phyloP scores from a whole-genome alignment of 2,113 vertebrate species.

The Tringa solitaria region DNA sequence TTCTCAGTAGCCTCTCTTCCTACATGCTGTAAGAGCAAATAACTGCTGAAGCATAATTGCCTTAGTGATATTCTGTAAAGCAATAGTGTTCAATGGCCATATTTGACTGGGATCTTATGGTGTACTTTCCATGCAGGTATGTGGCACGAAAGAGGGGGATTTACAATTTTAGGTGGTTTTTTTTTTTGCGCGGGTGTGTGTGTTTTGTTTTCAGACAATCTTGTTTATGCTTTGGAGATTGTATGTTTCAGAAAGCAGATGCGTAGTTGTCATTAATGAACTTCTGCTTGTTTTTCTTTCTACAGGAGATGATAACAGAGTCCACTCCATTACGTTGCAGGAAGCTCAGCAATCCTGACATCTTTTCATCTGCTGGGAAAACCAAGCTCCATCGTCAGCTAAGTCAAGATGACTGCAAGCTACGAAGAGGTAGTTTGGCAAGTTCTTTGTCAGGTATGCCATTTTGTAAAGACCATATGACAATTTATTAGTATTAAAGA shows the following conservation, averaged over 20 bases:
- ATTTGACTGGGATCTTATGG: not conserved
- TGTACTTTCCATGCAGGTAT: not conserved
- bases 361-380: slow-evolving; percentile 87
- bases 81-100: not conserved
- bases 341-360: slow-evolving; percentile 96
- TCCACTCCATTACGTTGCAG: slow-evolving; percentile 87
- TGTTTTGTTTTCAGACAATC: not conserved
- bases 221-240: not conserved
- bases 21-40: not conserved
- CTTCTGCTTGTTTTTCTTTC: not conserved
- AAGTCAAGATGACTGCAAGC: slow-evolving; percentile 91
- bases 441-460: slow-evolving; percentile 83
- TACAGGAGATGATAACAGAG: slow-evolving; percentile 79
- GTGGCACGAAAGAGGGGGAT: not conserved
- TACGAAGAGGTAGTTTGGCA: slow-evolving; percentile 87
- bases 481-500: not conserved
- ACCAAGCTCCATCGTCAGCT: slow-evolving; percentile 91
- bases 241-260: not conserved
- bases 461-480: not conserved
- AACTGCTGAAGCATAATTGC: not conserved
- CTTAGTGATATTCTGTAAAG: not conserved
- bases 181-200: rapidly evolving
- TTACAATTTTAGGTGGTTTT: not conserved
- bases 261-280: not conserved
- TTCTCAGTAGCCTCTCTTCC: not conserved